Percentiles rank a stretch among this genome's conserved stretches.
phyloP scores from a whole-genome alignment of 2,888 invertebrate species.

The Pachycephus smyrnensis region DNA sequence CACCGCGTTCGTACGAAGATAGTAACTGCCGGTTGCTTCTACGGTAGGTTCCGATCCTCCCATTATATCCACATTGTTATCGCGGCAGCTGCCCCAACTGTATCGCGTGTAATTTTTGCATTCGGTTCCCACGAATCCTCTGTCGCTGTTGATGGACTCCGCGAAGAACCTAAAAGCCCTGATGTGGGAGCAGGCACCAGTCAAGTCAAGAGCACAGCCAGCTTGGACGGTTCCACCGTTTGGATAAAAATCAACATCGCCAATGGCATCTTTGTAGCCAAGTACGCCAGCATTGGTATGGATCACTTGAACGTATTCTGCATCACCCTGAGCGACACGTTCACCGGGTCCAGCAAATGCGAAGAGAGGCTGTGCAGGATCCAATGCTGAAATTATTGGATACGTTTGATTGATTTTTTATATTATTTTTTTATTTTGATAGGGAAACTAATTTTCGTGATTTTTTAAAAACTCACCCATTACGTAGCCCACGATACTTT shows the following conservation, averaged over 20 bases:
- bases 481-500: slow-evolving; percentile 36
- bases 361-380: slow-evolving; percentile 42
- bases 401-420: not conserved
- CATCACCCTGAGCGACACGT: slow-evolving; percentile 31
- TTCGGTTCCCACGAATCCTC: slow-evolving; percentile 35
- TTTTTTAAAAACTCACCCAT: slow-evolving; percentile 41
- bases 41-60: not conserved
- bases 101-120: slow-evolving; percentile 29
- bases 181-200: slow-evolving; percentile 31
- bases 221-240: slow-evolving; percentile 38
- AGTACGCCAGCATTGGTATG: slow-evolving; percentile 37
- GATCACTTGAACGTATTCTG: slow-evolving; percentile 35
- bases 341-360: slow-evolving; percentile 2
- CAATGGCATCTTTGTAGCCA: slow-evolving; percentile 26
- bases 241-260: slow-evolving; percentile 39
- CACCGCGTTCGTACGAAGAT: not conserved
- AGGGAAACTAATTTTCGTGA: not conserved
- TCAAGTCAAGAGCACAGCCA: slow-evolving; percentile 27
- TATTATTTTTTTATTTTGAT: not conserved
- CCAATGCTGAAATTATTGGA: slow-evolving; percentile 32
- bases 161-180: slow-evolving; percentile 36
- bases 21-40: not conserved
- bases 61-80: not conserved
- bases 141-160: slow-evolving; percentile 30
- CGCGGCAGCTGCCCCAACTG: not conserved